Conservation (phyloP, 2,113 vertebrate species). For the Apaloderma vittatum region DNA sequence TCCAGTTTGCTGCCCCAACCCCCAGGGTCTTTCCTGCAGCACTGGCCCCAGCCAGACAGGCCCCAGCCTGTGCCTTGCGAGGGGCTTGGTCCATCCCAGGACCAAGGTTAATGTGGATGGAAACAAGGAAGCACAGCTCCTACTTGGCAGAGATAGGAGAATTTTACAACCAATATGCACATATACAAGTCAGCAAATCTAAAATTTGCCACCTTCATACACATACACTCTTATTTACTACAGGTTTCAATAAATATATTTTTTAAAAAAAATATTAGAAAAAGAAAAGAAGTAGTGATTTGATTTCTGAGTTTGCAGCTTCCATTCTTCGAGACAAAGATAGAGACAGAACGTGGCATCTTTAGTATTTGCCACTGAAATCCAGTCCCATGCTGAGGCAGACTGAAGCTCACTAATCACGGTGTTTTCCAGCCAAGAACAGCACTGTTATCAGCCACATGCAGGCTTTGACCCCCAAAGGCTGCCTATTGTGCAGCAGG, state of each 20-base stretch:
- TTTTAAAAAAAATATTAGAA: neutral
- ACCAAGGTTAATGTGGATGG: neutral
- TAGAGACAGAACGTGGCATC: neutral
- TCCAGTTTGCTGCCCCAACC: fast-evolving
- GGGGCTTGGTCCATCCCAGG: neutral
- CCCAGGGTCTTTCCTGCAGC: neutral
- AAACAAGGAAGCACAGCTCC: neutral
- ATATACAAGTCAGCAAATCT: neutral
- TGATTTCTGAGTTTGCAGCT: neutral
- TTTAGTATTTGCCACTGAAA: conserved; percentile 4
- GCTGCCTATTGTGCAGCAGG: conserved; percentile 58
- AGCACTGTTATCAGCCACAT: conserved; percentile 67
- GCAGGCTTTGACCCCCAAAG: conserved; percentile 67
- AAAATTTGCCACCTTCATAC: neutral
- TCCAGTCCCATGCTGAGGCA: conserved; percentile 5
- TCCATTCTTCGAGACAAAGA: neutral
- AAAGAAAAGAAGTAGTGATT: fast-evolving
- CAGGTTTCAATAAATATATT: neutral
- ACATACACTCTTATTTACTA: neutral
- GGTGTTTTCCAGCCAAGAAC: conserved; percentile 62
- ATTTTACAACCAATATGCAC: fast-evolving
- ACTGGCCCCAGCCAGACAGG: neutral
- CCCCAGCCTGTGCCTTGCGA: neutral
- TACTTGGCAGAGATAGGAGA: neutral
- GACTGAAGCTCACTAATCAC: conserved; percentile 47